Base-by-base conservation (phyloP, 1,140 invertebrate genomes). In the Papilio polytes region DNA sequence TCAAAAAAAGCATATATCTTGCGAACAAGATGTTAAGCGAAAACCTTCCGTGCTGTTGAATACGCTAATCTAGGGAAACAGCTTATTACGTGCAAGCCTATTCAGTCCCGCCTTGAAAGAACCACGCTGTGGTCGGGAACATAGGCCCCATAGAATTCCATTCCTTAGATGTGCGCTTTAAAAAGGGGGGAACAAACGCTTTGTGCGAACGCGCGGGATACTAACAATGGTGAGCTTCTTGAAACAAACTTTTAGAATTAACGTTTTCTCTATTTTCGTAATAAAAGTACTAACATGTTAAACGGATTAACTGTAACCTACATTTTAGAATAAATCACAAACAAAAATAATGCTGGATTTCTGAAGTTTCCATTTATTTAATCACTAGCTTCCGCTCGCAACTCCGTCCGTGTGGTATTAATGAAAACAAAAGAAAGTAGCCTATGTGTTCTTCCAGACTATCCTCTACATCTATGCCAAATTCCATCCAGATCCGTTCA, bases 21-120 rank as follows among this genome's bases (percentile, higher is more conserved):
- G 46, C 74, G 36, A 31, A 63, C 31, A 63, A 78, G 77, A 78
- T 63, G 53, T 63, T 76, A 22, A 78, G n/a, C 56, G 77, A 63
- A 78, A 63, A 63, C 77, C n/a, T 78, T 78, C 77, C 77, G 36
- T 44, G 77, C 36, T 63, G 77, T 59, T 78, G 77, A 78, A 78
- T 78, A 63, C 53, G 77, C 77, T 78, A 78, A 78, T 78, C 77
- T 78, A 78, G 77, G 77, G 59, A 78, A 78, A 78, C 77, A 63
- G 77, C 77, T 78, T 78, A 78, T 78, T 78, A 78, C 77, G 53
- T 63, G 77, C 53, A 36, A 59, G 31, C 36, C 77, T 63, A 78
- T 78, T 78, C 77, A 78, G 31, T 44, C 22, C 20, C 41, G 77
- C 77, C 77, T 78, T 78, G 77, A 78, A 78, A 78, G 77, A 66